These are phyloP conservation scores for Rhyacophila brunnea DNA, from an alignment of 1,140 invertebrate species.

Conservation along the genomic window DNA sequence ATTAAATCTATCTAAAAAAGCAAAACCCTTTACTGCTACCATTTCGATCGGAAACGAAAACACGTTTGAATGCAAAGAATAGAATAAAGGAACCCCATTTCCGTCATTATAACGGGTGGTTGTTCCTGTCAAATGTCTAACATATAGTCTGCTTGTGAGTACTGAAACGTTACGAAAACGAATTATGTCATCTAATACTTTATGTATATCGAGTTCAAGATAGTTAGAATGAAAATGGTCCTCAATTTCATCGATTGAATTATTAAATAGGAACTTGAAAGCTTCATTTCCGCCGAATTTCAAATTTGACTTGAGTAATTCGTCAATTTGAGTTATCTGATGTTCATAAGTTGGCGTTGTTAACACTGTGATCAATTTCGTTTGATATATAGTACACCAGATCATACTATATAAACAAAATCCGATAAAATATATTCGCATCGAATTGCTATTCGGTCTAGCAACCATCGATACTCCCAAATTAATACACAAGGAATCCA, in stretches of 20 bases:
- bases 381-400: constrained; percentile 29
- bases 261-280: constrained; percentile 29
- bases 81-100: constrained; percentile 24
- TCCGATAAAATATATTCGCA: constrained; percentile 26
- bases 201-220: constrained; percentile 24
- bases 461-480: constrained; percentile 18
- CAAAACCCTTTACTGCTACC: constrained; percentile 29
- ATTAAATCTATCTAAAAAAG: constrained; percentile 23
- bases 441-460: constrained; percentile 21
- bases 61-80: constrained; percentile 18
- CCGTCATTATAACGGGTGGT: constrained; percentile 27
- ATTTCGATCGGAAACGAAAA: constrained; percentile 35
- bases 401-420: constrained; percentile 31
- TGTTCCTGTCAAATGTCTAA: constrained; percentile 18
- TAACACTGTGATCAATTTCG: constrained; percentile 27
- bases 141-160: constrained; percentile 28
- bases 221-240: constrained; percentile 24
- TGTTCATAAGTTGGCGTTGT: constrained; percentile 28
- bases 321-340: constrained; percentile 21
- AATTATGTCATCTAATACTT: constrained; percentile 29
- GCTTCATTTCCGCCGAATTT: constrained; percentile 30
- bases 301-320: constrained; percentile 20
- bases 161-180: constrained; percentile 26
- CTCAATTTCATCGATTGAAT: constrained; percentile 28
- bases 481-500: constrained; percentile 26